Base-by-base conservation (phyloP, 64 coral and sea anemone species). In the Porites lutea region DNA sequence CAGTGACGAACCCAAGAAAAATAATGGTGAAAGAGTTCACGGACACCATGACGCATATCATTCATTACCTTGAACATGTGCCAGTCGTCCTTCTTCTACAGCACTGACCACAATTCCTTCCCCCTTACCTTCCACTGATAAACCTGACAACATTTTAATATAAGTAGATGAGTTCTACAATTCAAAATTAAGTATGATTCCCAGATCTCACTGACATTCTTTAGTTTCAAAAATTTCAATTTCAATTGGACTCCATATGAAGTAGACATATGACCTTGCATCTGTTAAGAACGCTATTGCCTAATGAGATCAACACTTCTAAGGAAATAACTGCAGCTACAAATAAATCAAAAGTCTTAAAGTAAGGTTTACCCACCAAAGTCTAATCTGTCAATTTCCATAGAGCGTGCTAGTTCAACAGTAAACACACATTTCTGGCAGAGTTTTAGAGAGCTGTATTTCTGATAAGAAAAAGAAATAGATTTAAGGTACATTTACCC, bases 11-110 rank as follows among this genome's bases (percentile, higher is more conserved):
- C 27, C 27, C 27, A 37, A 37, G 27, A 37, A 37, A 37, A 37
- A 37, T 37, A 37, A 37, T 37, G 1, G 27, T 37, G 27, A 37
- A 37, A 37, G 27, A 37, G 27, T 37, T 37, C 1, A 37, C 27
- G 1, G 27, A 63, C 21, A 86, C 9, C 48, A 86, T 15, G 65
- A 45, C 22, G 65, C 63, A 5, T 55, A 9, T 57, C 16, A 62
- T 48, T 82, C 74, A 18, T 49, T 94, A 99, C 97, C 97, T 93
- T 95, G 94, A 44, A 99, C 94, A 81, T 99, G 97, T 16, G 91
- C 91, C 2, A 93, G 62, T 52, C 97, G 75, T 22, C 97, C 97
- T 52, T 93, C 75, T 22, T 96, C 71, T 13, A 99, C 94, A 43
- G 54, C 77, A 89, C 92, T 96, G 55, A 99, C 68, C 79, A 93